Conservation (phyloP, 2,797 vertebrate species). For the Amblyraja radiata region DNA sequence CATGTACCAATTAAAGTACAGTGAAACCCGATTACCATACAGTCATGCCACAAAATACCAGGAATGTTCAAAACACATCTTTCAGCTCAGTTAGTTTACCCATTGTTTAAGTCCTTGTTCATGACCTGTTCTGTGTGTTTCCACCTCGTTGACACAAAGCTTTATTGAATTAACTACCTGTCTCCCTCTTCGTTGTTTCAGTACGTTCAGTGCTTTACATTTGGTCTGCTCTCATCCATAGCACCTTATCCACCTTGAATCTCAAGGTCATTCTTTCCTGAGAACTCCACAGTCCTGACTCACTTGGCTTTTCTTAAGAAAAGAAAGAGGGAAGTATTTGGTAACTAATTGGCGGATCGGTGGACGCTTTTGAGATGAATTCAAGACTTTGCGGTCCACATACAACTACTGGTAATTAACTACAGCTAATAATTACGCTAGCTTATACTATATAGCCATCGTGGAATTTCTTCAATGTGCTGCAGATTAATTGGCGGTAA, state of each 20-base stretch:
- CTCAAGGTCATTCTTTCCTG: background rate
- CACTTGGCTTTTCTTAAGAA: background rate
- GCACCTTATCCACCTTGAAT: background rate
- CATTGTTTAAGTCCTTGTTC: background rate
- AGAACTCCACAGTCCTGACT: background rate
- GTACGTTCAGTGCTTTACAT: background rate
- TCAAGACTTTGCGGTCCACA: background rate
- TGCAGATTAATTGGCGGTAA: background rate
- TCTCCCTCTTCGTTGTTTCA: slow-evolving; percentile 5
- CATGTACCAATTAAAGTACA: no score
- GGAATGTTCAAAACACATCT: background rate
- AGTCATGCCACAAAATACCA: no score
- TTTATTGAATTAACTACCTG: background rate
- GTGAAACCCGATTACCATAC: no score
- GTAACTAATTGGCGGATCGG: background rate
- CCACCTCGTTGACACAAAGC: background rate
- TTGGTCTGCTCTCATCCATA: background rate
- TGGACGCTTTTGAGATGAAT: background rate
- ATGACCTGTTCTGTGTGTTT: background rate
- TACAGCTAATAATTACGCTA: background rate
- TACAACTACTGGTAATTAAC: background rate
- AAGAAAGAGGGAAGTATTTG: background rate
- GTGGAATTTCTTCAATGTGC: background rate
- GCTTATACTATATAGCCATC: background rate
- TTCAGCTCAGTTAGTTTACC: background rate